These are phyloP conservation scores for Sinonovacula constricta DNA, from an alignment of 1,140 invertebrate genomes.

Conservation along the genomic window DNA sequence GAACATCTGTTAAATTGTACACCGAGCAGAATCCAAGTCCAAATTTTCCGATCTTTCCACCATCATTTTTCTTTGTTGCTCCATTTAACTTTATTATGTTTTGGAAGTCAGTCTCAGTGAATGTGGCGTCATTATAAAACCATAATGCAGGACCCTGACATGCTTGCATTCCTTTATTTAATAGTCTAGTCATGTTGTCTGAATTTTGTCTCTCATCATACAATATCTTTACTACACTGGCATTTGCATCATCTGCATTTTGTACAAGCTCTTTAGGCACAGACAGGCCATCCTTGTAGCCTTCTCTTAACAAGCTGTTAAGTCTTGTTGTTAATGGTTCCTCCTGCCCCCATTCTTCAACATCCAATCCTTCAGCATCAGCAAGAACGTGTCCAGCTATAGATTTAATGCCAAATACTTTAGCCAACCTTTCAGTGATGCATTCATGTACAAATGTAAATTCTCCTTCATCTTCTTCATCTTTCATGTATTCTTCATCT, in stretches of 20 bases:
- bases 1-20: constrained; percentile 72
- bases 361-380: constrained; percentile 49
- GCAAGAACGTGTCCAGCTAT: constrained; percentile 52
- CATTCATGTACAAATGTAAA: constrained; percentile 59
- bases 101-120: constrained; percentile 52
- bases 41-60: constrained; percentile 69
- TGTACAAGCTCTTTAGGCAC: constrained; percentile 72
- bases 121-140: constrained; percentile 65
- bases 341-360: constrained; percentile 64
- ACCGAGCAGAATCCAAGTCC: constrained; percentile 73
- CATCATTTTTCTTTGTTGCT: constrained; percentile 52
- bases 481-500: constrained; percentile 54
- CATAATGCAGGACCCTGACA: constrained; percentile 66
- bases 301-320: constrained; percentile 54
- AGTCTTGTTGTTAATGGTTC: constrained; percentile 68
- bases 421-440: constrained; percentile 52
- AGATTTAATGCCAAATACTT: constrained; percentile 59
- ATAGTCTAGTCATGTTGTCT: constrained; percentile 55
- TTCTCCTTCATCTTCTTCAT: constrained; percentile 48
- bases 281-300: constrained; percentile 67
- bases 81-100: constrained; percentile 58
- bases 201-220: constrained; percentile 69
- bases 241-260: constrained; percentile 79
- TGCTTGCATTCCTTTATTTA: constrained; percentile 62
- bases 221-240: constrained; percentile 70